Percentiles rank a stretch among this genome's conserved stretches.
These are phyloP conservation scores for Drosophila pseudoananassae DNA, from an alignment of 1,140 invertebrate species.

Conservation along the genomic window DNA sequence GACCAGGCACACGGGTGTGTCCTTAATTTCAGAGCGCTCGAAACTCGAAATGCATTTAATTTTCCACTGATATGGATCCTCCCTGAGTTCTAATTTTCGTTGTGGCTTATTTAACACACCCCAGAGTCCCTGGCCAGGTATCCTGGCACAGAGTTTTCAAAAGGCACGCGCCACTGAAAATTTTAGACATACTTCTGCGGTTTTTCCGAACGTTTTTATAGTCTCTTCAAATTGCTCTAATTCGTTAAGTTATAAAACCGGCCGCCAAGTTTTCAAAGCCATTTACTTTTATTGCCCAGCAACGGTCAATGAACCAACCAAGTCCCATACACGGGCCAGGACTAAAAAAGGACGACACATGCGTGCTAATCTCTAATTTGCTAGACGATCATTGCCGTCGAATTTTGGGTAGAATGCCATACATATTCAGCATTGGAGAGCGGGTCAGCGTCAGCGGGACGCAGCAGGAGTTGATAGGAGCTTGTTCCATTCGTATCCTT, in stretches of 20 bases:
- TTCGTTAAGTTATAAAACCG: slow-evolving; percentile 77
- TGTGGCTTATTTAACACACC: slow-evolving; percentile 73
- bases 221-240: slow-evolving; percentile 73
- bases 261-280: slow-evolving; percentile 60
- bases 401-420: slow-evolving; percentile 23
- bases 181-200: slow-evolving; percentile 62
- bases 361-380: slow-evolving; percentile 82
- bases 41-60: slow-evolving; percentile 47
- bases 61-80: slow-evolving; percentile 54
- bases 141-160: background rate
- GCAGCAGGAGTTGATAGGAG: slow-evolving; percentile 48
- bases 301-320: slow-evolving; percentile 63
- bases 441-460: slow-evolving; percentile 40
- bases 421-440: slow-evolving; percentile 19
- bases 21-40: background rate
- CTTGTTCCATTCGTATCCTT: slow-evolving; percentile 63
- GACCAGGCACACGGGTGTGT: slow-evolving; percentile 35
- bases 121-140: slow-evolving; percentile 29
- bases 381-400: slow-evolving; percentile 63
- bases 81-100: slow-evolving; percentile 61
- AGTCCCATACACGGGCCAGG: slow-evolving; percentile 3
- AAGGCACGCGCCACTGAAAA: slow-evolving; percentile 41
- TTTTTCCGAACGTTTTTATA: slow-evolving; percentile 76
- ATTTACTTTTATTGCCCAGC: slow-evolving; percentile 63
- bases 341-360: slow-evolving; percentile 69